Conservation (phyloP, 2,797 vertebrate genomes). For the Eutrigla gurnardus region DNA sequence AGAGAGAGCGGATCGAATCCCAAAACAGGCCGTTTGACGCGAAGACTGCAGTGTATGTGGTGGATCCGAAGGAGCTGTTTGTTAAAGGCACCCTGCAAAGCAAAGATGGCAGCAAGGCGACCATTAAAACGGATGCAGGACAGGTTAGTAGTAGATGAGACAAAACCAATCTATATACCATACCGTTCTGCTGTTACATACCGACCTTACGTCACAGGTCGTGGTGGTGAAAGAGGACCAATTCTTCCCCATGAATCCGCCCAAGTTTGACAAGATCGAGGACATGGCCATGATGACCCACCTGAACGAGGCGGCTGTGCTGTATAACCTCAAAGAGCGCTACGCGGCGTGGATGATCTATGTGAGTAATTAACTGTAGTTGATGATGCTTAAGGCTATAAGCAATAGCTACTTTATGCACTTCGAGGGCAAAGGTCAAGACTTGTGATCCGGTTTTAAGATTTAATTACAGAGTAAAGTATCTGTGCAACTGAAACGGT, state of each 20-base stretch:
- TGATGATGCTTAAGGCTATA: no score
- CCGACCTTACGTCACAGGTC: conserved; percentile 35
- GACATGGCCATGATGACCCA: conserved; percentile 83
- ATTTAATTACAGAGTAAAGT: background rate
- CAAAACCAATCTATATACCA: background rate
- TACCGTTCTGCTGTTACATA: conserved; percentile 5
- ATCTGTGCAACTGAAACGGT: background rate
- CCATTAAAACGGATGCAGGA: conserved; percentile 82
- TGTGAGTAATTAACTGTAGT: no score
- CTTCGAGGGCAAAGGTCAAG: background rate
- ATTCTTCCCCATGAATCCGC: conserved; percentile 77
- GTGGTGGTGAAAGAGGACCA: conserved; percentile 60
- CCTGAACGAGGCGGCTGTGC: conserved; percentile 81
- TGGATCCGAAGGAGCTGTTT: conserved; percentile 85
- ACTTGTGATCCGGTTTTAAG: background rate
- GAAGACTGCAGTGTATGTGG: conserved; percentile 83
- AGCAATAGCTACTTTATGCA: no score
- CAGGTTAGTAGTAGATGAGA: conserved; percentile 61
- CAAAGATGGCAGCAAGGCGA: conserved; percentile 84
- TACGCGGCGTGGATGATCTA: conserved; percentile 91
- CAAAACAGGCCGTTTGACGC: conserved; percentile 89
- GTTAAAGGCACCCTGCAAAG: conserved; percentile 84
- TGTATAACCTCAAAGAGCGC: conserved; percentile 90
- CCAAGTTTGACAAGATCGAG: conserved; percentile 79
- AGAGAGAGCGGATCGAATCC: conserved; percentile 87